phyloP scores from a whole-genome alignment of 1,140 invertebrate genomes.

The Solenopsis fugax region DNA sequence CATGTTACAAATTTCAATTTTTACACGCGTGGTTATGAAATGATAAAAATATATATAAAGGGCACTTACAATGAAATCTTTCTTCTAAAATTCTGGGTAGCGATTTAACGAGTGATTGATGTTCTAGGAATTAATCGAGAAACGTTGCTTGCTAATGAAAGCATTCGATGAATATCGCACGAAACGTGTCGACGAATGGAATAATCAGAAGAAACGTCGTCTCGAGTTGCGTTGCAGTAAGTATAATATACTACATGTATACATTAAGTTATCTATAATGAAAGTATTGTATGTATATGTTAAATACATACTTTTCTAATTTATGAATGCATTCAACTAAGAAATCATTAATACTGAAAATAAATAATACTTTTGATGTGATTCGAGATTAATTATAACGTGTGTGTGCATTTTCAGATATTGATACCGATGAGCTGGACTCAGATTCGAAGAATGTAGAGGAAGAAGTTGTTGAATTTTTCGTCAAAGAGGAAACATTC shows the following conservation, averaged over 20 bases:
- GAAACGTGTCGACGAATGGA: conserved; percentile 92
- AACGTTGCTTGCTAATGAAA: conserved; percentile 95
- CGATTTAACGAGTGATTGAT: conserved; percentile 41
- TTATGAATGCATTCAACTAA: neutral
- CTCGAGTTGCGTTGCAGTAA: conserved; percentile 95
- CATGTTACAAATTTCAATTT: neutral
- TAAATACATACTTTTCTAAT: neutral
- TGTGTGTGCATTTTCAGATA: conserved; percentile 89
- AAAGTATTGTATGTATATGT: conserved; percentile 33
- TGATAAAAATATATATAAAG: neutral
- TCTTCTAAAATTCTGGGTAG: neutral
- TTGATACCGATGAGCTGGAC: conserved; percentile 96
- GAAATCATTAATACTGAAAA: conserved; percentile 7
- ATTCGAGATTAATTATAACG: conserved; percentile 8
- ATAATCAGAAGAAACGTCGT: conserved; percentile 91
- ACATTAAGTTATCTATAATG: conserved; percentile 47
- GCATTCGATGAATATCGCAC: conserved; percentile 94
- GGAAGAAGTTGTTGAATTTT: conserved; percentile 98
- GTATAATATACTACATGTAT: conserved; percentile 79
- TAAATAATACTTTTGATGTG: neutral
- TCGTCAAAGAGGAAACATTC: conserved; percentile 97
- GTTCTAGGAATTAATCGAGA: conserved; percentile 96
- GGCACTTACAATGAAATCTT: neutral
- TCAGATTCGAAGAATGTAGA: conserved; percentile 95
- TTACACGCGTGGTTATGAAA: neutral